These are phyloP conservation scores for Naso thynnoides DNA, from an alignment of 2,797 vertebrate genomes.

Conservation along the genomic window DNA sequence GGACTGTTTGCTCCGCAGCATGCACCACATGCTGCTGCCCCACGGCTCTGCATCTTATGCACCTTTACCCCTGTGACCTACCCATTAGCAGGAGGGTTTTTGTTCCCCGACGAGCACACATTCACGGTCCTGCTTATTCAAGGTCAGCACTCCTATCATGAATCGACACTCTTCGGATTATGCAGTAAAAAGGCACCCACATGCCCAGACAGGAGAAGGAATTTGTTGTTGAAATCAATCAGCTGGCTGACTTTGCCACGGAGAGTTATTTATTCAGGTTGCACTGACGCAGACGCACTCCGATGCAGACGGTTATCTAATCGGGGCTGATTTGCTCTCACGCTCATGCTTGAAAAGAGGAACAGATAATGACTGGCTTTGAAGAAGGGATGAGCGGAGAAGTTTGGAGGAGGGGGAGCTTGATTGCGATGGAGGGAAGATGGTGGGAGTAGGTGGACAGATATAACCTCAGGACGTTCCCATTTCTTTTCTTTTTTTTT, in stretches of 20 bases:
- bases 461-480: conserved; percentile 60
- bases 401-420: conserved; percentile 50
- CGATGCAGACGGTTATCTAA: conserved; percentile 56
- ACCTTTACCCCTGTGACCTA: conserved; percentile 40
- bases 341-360: conserved; percentile 57
- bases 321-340: conserved; percentile 60
- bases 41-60: conserved; percentile 36
- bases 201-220: conserved; percentile 15
- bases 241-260: conserved; percentile 24
- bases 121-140: conserved; percentile 4
- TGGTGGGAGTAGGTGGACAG: conserved; percentile 59
- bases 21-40: conserved; percentile 3
- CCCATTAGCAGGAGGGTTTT: conserved; percentile 18
- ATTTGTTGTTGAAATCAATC: conserved; percentile 32
- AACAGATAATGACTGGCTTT: conserved; percentile 68
- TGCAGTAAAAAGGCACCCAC: conserved; percentile 30
- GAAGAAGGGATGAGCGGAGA: conserved; percentile 63
- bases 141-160: conserved; percentile 47
- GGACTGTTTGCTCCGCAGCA: conserved; percentile 71
- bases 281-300: conserved; percentile 3
- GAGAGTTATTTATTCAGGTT: conserved; percentile 59
- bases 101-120: conserved; percentile 24
- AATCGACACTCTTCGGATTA: conserved; percentile 53
- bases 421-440: conserved; percentile 59
- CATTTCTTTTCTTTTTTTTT: conserved; percentile 2